Evolutionary conservation across 2,888 invertebrate genomes (phyloP), one percentile per base, ranked within the genome.

Genomic region (Imbricaverruca yamaguchii): DNA sequence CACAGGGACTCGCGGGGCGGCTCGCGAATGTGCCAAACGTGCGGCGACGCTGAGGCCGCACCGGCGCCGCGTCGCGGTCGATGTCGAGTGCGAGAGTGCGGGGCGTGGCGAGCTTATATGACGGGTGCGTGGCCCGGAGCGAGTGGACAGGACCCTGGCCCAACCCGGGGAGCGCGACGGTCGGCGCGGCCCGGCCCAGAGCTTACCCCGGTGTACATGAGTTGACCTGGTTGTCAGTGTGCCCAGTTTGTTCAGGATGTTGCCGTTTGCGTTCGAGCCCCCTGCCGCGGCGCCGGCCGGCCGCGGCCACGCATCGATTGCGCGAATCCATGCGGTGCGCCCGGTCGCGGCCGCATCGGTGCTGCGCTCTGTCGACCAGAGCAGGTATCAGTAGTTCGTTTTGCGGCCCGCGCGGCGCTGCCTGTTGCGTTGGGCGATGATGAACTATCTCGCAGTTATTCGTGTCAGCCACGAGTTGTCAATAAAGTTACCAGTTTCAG

Each of bases 401-500:
- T 9, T 4, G 23, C 15, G 11, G 25, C 69, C 7, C 6, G 13
- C 39, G 39, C 15, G 69, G 23, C 6, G 23, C 39, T 25, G 53
- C 7, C 21, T 7, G 13, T 23, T 13, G 39, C 53, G 6, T 15
- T 13, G 39, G 13, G 13, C 74, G 74, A 53, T 53, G 15, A 74
- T n/a, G n/a, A 53, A 74, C 9, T 39, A 18, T 74, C 74, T 21
- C 74, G 12, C 74, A 7, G 74, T 74, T 74, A 74, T 15, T 74
- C 9, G 39, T 53, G 74, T 74, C 18, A 53, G 59, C 15, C 59
- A 74, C 9, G 74, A 39, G 74, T 74, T 74, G 69, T 74, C 74
- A 74, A 74, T 74, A 74, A 74, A 74, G 74, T 74, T 74, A 74
- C 74, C 74, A 74, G 53, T 74, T 74, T 39, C 39, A 39, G 39